Evolutionary conservation across 92 coral and sea anemone species (phyloP).

Genomic region (Phymanthus crucifer): DNA sequence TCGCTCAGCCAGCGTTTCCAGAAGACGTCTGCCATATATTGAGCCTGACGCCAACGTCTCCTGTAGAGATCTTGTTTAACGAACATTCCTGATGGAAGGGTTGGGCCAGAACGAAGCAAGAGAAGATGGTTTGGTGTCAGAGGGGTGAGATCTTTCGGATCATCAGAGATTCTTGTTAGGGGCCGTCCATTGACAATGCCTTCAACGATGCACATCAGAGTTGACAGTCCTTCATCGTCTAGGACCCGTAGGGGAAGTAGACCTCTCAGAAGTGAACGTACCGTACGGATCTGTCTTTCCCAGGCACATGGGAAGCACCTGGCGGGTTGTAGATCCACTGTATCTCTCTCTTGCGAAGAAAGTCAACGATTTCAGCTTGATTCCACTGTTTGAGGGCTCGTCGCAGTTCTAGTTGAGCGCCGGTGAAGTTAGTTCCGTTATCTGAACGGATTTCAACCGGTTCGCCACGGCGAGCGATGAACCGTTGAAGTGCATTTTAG

Average conservation of each 20-base stretch:
- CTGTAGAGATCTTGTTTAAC: conserved; percentile 46
- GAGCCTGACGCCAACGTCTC: conserved; percentile 56
- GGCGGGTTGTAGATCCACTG: conserved; percentile 57
- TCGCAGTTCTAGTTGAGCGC: conserved; percentile 41
- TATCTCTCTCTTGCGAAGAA: conserved; percentile 20
- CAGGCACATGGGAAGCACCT: conserved; percentile 50
- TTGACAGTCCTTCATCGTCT: conserved; percentile 44
- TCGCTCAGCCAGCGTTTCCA: conserved; percentile 51
- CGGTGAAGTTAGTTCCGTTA: conserved; percentile 55
- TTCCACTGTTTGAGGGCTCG: conserved; percentile 40
- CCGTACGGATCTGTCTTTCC: conserved; percentile 53
- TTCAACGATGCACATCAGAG: conserved; percentile 52
- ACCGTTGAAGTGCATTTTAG: conserved; percentile 45
- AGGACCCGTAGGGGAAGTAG: conserved; percentile 25
- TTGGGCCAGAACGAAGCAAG: conserved; percentile 51
- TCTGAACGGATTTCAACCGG: conserved; percentile 42
- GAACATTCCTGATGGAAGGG: conserved; percentile 47
- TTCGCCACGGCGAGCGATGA: conserved; percentile 43
- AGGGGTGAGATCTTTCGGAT: conserved; percentile 39
- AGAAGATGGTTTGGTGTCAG: conserved; percentile 56
- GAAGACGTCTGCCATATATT: conserved; percentile 46
- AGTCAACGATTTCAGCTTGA: conserved; percentile 32
- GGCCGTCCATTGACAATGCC: conserved; percentile 49
- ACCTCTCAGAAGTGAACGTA: conserved; percentile 33
- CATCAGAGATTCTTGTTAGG: conserved; percentile 43